Base-by-base conservation (phyloP, 1,140 invertebrate genomes). In the Panagrolaimus sp. region DNA sequence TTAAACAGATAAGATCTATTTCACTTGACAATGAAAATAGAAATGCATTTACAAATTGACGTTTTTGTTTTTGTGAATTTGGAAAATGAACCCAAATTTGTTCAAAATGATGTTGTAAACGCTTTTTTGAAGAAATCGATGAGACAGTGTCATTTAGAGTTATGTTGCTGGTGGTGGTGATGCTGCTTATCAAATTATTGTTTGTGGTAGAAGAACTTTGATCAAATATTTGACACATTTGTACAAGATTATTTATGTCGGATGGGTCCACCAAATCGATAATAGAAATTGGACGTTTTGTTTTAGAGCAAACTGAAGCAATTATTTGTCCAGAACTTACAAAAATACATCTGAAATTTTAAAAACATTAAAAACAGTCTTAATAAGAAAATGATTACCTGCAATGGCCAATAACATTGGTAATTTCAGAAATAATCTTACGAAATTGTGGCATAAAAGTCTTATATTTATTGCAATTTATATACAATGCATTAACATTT, bases 21-120 rank as follows among this genome's bases (percentile, higher is more conserved):
- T 58, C 52, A 58, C 52, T 28, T 28, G 52, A 21, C 8, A 58
- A n/a, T 21, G 52, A 58, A 28, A 58, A 58, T 28, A 58, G n/a
- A 58, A 58, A 58, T 58, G 52, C 52, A 58, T 58, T 58, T 21
- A 58, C 52, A 58, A 58, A 28, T 58, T 58, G 52, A 26, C 52
- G 52, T 21, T 28, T 21, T 21, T 58, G 52, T 26, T 28, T 38
- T 38, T 38, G 21, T 21, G 52, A 21, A 21, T 58, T 58, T 21
- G 52, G 52, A 58, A 58, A 58, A n/a, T 58, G 52, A 21, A 58
- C 52, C 52, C 52, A 58, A 21, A 58, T 28, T 28, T 58, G 52
- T 58, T 58, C 52, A 17, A 58, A 26, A 58, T 58, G 52, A 58
- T 58, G 52, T 58, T 58, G 52, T 28, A 58, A 58, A 26, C 52